Base-by-base conservation (phyloP, 2,888 invertebrate genomes). In the Chorisops tibialis region DNA sequence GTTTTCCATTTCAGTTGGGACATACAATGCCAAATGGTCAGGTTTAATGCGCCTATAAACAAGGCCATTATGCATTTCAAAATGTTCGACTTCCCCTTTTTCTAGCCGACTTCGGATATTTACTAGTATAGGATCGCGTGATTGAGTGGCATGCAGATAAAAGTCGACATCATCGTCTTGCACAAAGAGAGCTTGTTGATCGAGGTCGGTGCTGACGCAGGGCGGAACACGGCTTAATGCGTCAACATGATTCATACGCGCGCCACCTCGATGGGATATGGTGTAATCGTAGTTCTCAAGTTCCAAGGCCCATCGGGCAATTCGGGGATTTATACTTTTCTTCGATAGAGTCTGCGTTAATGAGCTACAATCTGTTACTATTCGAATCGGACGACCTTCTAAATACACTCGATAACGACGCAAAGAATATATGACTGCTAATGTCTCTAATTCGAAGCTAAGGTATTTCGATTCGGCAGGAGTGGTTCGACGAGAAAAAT, bases 401-500 rank as follows among this genome's bases (percentile, higher is more conserved):
- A 72, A 54, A 63, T 71, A 72, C 9, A 67, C 61, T 4, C 66
- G 63, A 59, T 71, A 70, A 43, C 69, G 61, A 58, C 70, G 61
- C 9, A 71, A 22, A 0, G 72, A 62, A 61, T 71, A 68, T 47
- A 72, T 63, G 6, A 71, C 67, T 1, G 69, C 66, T 19, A 72
- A 51, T 1, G 67, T 68, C 64, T 73, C 72, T n/a, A 74, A 51
- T 48, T 73, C 73, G 65, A 67, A 72, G 54, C 70, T 70, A 50
- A 72, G 70, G 52, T 69, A 71, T 50, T 67, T 67, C 4, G 67
- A 19, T 49, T 73, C 72, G n/a, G n/a, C n/a, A n/a, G n/a, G n/a
- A n/a, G n/a, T n/a, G n/a, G n/a, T n/a, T n/a, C n/a, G n/a, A n/a
- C n/a, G n/a, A n/a, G n/a, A n/a, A n/a, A n/a, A n/a, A n/a, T n/a